A percentile compares a stretch with the other conserved stretches of the same genome.
Conservation (phyloP, 2,888 invertebrate genomes). For the Atethmia centrago region DNA sequence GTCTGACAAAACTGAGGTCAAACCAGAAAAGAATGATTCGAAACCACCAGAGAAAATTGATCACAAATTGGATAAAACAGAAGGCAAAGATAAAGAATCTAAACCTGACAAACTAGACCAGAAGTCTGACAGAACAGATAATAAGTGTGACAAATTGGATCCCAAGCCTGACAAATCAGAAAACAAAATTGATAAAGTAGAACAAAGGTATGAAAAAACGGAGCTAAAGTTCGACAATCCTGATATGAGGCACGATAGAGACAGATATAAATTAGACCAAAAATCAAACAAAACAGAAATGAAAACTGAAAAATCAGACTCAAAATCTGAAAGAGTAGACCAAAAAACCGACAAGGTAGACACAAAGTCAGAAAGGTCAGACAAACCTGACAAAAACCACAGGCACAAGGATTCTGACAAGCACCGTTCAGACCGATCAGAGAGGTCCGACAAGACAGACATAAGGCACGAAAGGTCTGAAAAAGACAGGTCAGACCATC, state of each 20-base stretch:
- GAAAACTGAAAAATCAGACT: slow-evolving; percentile 61
- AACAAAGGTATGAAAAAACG: slow-evolving; percentile 56
- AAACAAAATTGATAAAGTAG: slow-evolving; percentile 47
- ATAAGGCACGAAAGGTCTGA: slow-evolving; percentile 55
- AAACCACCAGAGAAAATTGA: slow-evolving; percentile 65
- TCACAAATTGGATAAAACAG: slow-evolving; percentile 61
- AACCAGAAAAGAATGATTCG: slow-evolving; percentile 65
- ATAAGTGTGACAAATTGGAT: slow-evolving; percentile 52
- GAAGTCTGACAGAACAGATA: slow-evolving; percentile 56
- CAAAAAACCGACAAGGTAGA: slow-evolving; percentile 60
- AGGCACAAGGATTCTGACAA: slow-evolving; percentile 76
- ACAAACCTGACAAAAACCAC: slow-evolving; percentile 73
- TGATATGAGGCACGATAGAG: slow-evolving; percentile 59
- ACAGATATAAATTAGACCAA: slow-evolving; percentile 58
- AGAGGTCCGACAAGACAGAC: slow-evolving; percentile 68
- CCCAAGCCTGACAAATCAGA: slow-evolving; percentile 54
- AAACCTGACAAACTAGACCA: slow-evolving; percentile 56
- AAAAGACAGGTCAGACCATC: slow-evolving; percentile 77
- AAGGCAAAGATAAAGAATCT: slow-evolving; percentile 60
- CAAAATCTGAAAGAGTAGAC: slow-evolving; percentile 51
- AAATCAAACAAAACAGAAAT: too few relatives aligned
- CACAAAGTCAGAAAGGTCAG: slow-evolving; percentile 65
- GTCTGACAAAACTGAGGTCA: slow-evolving; percentile 62
- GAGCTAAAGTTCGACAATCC: slow-evolving; percentile 64
- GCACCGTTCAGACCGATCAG: slow-evolving; percentile 64